phyloP scores from a whole-genome alignment of 2,888 invertebrate species.

The Phortica magna region DNA sequence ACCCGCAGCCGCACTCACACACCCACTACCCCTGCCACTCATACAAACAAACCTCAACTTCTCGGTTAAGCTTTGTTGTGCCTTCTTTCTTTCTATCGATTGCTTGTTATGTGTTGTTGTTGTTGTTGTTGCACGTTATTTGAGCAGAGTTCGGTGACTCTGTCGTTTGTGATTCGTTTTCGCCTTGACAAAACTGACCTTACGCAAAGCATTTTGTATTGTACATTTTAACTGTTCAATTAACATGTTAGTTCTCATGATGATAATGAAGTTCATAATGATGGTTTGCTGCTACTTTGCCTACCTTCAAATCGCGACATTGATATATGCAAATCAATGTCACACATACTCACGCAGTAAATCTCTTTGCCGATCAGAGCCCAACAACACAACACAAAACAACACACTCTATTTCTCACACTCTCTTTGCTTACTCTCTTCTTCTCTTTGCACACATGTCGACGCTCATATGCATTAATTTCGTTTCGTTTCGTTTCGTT shows the following conservation, averaged over 20 bases:
- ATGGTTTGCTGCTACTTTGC: constrained; percentile 30
- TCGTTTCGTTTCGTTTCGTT: too few species aligned
- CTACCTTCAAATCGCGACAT: too few species aligned
- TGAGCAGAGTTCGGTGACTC: constrained; percentile 23
- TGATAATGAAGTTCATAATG: too few species aligned
- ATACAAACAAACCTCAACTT: too few species aligned
- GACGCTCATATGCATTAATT: too few species aligned
- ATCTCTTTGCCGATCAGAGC: background rate
- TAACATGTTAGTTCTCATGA: background rate
- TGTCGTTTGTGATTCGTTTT: background rate
- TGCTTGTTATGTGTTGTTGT: constrained; percentile 16
- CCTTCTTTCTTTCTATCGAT: constrained; percentile 3
- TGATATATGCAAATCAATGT: too few species aligned
- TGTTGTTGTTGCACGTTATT: background rate
- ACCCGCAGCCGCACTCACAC: too few species aligned
- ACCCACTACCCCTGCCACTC: too few species aligned
- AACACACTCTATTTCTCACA: background rate
- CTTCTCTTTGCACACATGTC: too few species aligned
- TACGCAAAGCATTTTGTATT: constrained; percentile 62
- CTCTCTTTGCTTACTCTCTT: too few species aligned
- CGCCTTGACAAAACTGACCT: constrained; percentile 50
- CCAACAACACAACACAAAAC: background rate
- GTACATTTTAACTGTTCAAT: background rate
- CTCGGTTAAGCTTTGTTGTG: constrained; percentile 1
- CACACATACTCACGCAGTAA: too few species aligned